These are phyloP conservation scores for Balaenoptera acutorostrata DNA, from an alignment of 2,113 vertebrate genomes.

Conservation along the genomic window DNA sequence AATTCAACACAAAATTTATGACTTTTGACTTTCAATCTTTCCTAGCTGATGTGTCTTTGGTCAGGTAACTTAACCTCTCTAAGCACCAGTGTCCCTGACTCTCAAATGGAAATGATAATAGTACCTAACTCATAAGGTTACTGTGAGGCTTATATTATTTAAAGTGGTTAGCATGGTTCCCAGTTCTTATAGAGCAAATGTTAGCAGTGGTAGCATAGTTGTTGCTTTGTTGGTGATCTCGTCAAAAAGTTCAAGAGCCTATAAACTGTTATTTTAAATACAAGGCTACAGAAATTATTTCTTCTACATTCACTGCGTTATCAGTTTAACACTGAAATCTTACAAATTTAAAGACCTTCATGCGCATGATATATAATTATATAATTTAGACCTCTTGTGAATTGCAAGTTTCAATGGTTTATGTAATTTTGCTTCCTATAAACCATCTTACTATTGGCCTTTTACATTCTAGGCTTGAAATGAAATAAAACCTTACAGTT, in stretches of 20 bases:
- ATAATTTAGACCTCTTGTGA: not conserved
- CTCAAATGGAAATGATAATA: not conserved
- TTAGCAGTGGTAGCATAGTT: not conserved
- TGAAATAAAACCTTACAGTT: not conserved
- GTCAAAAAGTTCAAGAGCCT: not conserved
- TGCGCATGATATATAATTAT: not conserved
- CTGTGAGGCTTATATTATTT: not conserved
- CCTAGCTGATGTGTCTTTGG: not conserved
- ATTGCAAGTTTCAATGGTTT: not conserved
- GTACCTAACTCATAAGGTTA: not conserved
- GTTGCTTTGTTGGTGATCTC: not conserved
- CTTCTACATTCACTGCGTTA: not conserved
- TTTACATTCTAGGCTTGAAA: not conserved
- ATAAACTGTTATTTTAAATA: not conserved
- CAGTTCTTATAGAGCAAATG: not conserved
- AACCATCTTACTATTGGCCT: not conserved
- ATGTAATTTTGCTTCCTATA: not conserved
- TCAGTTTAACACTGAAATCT: not conserved
- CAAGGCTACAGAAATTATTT: not conserved
- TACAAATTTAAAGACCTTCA: not conserved
- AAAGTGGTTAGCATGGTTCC: not conserved
- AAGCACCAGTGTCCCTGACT: not conserved
- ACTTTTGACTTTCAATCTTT: not conserved
- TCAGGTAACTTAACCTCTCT: not conserved
- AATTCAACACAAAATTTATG: not conserved